A percentile compares a stretch with the other conserved stretches of the same genome.
These are phyloP conservation scores for Hydrozoanthus tunicans DNA, from an alignment of 64 coral and sea anemone species.

Conservation along the genomic window DNA sequence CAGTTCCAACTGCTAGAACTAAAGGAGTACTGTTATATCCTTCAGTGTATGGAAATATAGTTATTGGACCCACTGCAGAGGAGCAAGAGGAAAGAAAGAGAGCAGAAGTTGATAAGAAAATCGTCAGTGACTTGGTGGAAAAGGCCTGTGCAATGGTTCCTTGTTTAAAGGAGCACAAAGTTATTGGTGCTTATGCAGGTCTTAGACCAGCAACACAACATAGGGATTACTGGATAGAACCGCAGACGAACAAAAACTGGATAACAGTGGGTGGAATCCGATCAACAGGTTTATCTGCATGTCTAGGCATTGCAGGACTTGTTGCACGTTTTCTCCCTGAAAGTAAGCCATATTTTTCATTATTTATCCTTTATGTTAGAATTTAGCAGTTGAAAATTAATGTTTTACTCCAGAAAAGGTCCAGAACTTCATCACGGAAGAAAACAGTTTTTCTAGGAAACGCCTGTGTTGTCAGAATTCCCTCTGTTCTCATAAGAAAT, in stretches of 20 bases:
- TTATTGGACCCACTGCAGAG: conserved; percentile 78
- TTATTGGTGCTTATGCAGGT: conserved; percentile 79
- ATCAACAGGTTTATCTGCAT: conserved; percentile 80
- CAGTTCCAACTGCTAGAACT: conserved; percentile 64
- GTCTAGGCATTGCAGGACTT: conserved; percentile 77
- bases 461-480: too few relatives aligned
- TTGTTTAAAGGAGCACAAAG: conserved; percentile 44
- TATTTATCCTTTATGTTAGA: neutral
- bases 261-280: conserved; percentile 77
- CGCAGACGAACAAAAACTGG: conserved; percentile 50
- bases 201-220: conserved; percentile 71
- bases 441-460: too few relatives aligned
- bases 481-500: too few relatives aligned
- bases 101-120: conserved; percentile 49
- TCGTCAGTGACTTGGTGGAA: conserved; percentile 52
- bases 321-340: conserved; percentile 24
- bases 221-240: conserved; percentile 72
- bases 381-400: neutral
- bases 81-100: conserved; percentile 58
- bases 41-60: conserved; percentile 73
- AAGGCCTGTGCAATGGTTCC: conserved; percentile 56
- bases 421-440: too few relatives aligned
- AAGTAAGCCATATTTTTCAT: conserved; percentile 1
- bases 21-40: conserved; percentile 72
- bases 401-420: too few relatives aligned